A percentile compares a stretch with the other conserved stretches of the same genome.
Evolutionary conservation across 1,140 invertebrate genomes (phyloP).

Genomic region (Drosophila prosaltans): DNA sequence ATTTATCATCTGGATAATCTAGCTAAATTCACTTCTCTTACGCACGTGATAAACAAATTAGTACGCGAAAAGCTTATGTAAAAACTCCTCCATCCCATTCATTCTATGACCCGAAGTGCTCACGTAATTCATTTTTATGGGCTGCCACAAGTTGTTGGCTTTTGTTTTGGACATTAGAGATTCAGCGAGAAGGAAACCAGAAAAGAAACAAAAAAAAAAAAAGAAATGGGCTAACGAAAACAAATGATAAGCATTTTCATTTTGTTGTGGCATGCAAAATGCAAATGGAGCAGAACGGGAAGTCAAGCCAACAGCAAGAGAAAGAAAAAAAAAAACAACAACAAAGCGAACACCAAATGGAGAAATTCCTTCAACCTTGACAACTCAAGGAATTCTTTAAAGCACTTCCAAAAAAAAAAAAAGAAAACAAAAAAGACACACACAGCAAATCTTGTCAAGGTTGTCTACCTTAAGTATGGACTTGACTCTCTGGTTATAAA

Average conservation of each 20-base stretch:
- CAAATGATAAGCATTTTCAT: conserved; percentile 73
- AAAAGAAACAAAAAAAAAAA: not conserved
- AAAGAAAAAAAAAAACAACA: conserved; percentile 2
- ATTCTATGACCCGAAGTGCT: conserved; percentile 28
- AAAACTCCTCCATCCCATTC: not conserved
- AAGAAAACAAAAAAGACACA: conserved; percentile 11
- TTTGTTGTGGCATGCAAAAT: conserved; percentile 54
- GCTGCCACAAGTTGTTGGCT: conserved; percentile 68
- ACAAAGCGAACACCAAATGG: conserved; percentile 6
- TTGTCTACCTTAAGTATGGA: conserved; percentile 39
- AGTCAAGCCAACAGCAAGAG: conserved; percentile 8
- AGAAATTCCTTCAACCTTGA: conserved; percentile 2
- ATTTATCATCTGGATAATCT: conserved; percentile 5
- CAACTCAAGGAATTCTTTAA: conserved; percentile 20
- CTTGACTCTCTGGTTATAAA: conserved; percentile 4
- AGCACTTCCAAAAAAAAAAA: conserved; percentile 12
- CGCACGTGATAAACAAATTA: conserved; percentile 11
- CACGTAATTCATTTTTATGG: conserved; percentile 79
- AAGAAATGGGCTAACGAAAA: conserved; percentile 60
- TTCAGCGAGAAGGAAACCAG: conserved; percentile 16
- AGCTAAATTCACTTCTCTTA: not conserved
- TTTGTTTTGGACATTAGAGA: conserved; percentile 38
- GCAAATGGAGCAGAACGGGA: conserved; percentile 24
- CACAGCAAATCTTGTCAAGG: conserved; percentile 40
- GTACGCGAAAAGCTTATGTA: conserved; percentile 12